Evolutionary conservation across 2,113 vertebrate genomes (phyloP).

Genomic region (Epinephelus cyanopodus): DNA sequence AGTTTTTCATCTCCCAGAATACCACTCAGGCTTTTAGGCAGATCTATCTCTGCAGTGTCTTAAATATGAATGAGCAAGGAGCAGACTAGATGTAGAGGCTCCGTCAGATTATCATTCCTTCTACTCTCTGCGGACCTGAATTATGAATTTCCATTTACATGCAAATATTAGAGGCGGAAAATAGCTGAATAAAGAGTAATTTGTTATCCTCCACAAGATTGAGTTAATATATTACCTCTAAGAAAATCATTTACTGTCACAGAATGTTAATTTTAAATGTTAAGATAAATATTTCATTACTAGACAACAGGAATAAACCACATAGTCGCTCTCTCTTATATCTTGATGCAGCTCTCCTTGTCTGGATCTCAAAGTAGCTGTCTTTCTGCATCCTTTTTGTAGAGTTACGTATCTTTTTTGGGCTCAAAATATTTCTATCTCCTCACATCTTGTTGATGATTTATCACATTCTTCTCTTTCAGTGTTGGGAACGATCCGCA

Average conservation of each 20-base stretch:
- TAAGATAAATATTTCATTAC: slow-evolving; percentile 31
- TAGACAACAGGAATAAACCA: slow-evolving; percentile 8
- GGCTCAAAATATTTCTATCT: not conserved
- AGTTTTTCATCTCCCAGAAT: slow-evolving; percentile 53
- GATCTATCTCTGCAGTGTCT: slow-evolving; percentile 60
- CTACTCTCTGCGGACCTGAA: slow-evolving; percentile 46
- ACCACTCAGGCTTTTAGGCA: slow-evolving; percentile 55
- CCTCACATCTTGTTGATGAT: not conserved
- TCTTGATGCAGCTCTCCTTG: slow-evolving; percentile 12
- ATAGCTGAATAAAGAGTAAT: slow-evolving; percentile 29
- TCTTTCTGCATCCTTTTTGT: not conserved
- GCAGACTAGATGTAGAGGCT: slow-evolving; percentile 33
- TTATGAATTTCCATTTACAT: slow-evolving; percentile 65
- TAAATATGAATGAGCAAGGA: slow-evolving; percentile 73
- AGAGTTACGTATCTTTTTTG: not conserved
- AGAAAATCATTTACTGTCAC: slow-evolving; percentile 25
- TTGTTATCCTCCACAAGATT: slow-evolving; percentile 29
- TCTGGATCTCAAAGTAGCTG: not conserved
- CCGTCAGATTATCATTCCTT: slow-evolving; percentile 43
- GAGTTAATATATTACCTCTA: slow-evolving; percentile 25
- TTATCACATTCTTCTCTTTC: slow-evolving; percentile 8
- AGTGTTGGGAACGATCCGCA: slow-evolving; percentile 97
- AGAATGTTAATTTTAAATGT: slow-evolving; percentile 37
- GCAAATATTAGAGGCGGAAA: slow-evolving; percentile 50
- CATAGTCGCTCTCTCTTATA: not conserved